Evolutionary conservation across 2,888 invertebrate species (phyloP).

Genomic region (Steinernema scapterisci): DNA sequence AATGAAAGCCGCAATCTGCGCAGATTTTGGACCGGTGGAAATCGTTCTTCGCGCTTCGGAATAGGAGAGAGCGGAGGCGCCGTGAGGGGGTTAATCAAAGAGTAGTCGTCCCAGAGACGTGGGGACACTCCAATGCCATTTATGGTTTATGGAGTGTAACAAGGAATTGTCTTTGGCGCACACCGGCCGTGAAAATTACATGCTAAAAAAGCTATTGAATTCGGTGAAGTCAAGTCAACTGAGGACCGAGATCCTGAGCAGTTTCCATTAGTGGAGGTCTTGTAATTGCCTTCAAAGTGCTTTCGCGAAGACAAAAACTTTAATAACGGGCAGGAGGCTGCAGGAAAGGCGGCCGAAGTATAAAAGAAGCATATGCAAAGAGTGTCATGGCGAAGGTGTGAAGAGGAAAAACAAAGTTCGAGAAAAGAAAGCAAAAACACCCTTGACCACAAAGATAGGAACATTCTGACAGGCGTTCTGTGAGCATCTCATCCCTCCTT

Average conservation of each 20-base stretch:
- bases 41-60: not conserved
- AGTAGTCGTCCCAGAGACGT: conserved; percentile 19
- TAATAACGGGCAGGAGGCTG: too few species aligned
- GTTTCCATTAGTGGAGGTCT: conserved; percentile 18
- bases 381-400: conserved; percentile 26
- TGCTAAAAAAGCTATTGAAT: conserved; percentile 25
- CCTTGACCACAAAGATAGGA: conserved; percentile 24
- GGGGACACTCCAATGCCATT: conserved; percentile 25
- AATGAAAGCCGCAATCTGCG: not conserved
- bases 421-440: conserved; percentile 26
- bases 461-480: conserved; percentile 11
- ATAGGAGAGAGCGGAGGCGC: not conserved
- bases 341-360: not conserved
- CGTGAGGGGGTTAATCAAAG: conserved; percentile 15
- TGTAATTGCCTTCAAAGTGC: not conserved
- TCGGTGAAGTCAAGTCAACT: conserved; percentile 1
- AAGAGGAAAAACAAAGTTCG: conserved; percentile 8
- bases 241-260: conserved; percentile 12
- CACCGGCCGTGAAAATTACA: conserved; percentile 32
- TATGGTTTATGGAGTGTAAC: conserved; percentile 32
- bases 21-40: not conserved
- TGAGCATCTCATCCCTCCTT: conserved; percentile 22
- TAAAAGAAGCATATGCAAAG: not conserved
- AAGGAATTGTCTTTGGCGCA: conserved; percentile 32
- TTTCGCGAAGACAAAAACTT: not conserved